Evolutionary conservation across 2,113 vertebrate species (phyloP).

Genomic region (Cololabis saira): DNA sequence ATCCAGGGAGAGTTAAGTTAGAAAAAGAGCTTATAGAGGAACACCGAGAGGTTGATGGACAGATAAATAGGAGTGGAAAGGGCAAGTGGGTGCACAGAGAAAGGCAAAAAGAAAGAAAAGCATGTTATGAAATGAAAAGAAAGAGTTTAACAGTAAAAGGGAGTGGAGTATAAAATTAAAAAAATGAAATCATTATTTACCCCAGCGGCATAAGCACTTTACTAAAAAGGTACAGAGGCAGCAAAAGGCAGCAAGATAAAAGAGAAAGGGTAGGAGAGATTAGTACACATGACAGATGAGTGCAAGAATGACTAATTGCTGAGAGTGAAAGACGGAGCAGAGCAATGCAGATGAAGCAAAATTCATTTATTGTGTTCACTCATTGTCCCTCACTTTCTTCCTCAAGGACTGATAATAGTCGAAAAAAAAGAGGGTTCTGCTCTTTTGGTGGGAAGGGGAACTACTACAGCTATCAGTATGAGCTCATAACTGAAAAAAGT

Average conservation of each 20-base stretch:
- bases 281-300: conserved; percentile 47
- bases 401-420: background rate
- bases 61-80: conserved; percentile 16
- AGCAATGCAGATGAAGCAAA: conserved; percentile 57
- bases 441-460: background rate
- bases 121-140: background rate
- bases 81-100: background rate
- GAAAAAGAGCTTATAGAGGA: conserved; percentile 6
- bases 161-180: background rate
- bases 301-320: conserved; percentile 46
- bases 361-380: conserved; percentile 22
- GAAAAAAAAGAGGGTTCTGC: background rate
- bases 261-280: conserved; percentile 28
- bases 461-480: too few species aligned
- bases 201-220: conserved; percentile 30
- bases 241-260: conserved; percentile 32
- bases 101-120: background rate
- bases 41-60: conserved; percentile 8
- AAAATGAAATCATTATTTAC: conserved; percentile 1
- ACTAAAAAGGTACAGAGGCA: conserved; percentile 47
- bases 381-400: background rate
- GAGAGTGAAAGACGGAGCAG: conserved; percentile 36
- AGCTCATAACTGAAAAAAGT: too few species aligned
- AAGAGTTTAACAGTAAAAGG: background rate
- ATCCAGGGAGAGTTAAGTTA: conserved; percentile 10